A percentile compares a stretch with the other conserved stretches of the same genome.
Conservation (phyloP, 2,888 invertebrate species). For the Imbricaverruca yamaguchii region DNA sequence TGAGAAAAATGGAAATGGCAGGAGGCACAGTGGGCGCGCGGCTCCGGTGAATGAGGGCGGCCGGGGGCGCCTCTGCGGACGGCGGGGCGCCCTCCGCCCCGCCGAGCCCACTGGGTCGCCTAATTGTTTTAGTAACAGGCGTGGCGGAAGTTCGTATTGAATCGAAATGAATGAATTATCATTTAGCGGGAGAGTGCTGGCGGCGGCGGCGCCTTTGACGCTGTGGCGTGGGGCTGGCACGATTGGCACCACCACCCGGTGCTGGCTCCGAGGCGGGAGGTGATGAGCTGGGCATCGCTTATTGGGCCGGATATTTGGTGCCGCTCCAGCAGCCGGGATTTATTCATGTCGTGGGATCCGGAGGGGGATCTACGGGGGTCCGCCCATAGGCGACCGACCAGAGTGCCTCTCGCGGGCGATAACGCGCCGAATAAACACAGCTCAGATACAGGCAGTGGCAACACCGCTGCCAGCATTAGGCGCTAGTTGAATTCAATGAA, state of each 20-base stretch:
- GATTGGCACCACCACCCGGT: background rate
- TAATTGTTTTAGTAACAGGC: constrained; percentile 6
- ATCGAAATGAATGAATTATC: constrained; percentile 20
- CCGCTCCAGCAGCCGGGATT: no score
- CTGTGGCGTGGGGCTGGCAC: background rate
- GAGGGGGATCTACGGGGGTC: no score
- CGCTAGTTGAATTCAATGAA: no score
- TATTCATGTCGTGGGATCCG: no score
- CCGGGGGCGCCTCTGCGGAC: background rate
- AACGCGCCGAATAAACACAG: no score
- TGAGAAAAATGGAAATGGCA: constrained; percentile 21
- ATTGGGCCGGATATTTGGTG: background rate
- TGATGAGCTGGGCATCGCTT: background rate
- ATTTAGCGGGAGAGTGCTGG: background rate
- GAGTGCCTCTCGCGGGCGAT: no score
- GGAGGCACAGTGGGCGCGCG: background rate
- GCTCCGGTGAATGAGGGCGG: background rate
- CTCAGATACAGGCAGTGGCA: no score
- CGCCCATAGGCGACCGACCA: no score
- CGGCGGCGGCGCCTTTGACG: constrained; percentile 2
- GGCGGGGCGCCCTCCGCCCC: background rate
- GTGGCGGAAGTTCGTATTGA: constrained; percentile 6
- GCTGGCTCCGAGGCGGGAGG: background rate
- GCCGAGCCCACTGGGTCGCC: background rate
- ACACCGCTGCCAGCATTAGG: no score